These are phyloP conservation scores for Lordiphosa mommai DNA, from an alignment of 1,140 invertebrate species.

Conservation along the genomic window DNA sequence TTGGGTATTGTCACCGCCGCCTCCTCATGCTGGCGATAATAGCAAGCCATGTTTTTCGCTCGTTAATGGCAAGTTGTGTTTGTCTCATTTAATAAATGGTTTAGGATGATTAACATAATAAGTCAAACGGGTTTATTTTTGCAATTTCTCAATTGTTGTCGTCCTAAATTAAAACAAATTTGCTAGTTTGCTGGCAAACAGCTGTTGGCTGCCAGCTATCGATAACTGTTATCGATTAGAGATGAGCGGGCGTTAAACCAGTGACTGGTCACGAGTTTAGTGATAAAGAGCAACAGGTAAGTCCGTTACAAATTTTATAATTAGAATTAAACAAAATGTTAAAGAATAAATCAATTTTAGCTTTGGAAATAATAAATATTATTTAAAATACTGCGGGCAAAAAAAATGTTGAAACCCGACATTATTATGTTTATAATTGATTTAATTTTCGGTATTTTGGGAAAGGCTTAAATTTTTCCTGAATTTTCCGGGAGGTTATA, in stretches of 20 bases:
- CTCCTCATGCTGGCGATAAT: conserved; percentile 82
- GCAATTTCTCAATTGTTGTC: neutral
- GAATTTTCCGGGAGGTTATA: too few species aligned
- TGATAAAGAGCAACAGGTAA: neutral
- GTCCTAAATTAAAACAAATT: conserved; percentile 15
- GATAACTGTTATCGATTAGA: neutral
- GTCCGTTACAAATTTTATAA: too few species aligned
- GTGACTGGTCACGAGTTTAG: neutral
- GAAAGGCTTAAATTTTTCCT: too few species aligned
- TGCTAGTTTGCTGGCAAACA: conserved; percentile 13
- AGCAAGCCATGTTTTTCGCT: conserved; percentile 82
- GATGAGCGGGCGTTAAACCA: neutral
- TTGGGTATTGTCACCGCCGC: conserved; percentile 83
- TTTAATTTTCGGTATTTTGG: too few species aligned
- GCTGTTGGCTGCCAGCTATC: conserved; percentile 11
- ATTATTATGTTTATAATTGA: too few species aligned
- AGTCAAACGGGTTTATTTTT: conserved; percentile 1
- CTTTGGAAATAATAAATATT: too few species aligned
- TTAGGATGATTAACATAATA: conserved; percentile 25
- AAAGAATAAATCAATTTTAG: too few species aligned
- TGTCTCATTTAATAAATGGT: conserved; percentile 13
- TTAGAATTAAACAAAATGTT: too few species aligned
- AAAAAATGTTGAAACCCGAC: too few species aligned
- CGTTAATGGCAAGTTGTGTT: conserved; percentile 4
- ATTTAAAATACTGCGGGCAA: too few species aligned